Conservation (phyloP, 2,113 vertebrate species). For the Sciurus niger region DNA sequence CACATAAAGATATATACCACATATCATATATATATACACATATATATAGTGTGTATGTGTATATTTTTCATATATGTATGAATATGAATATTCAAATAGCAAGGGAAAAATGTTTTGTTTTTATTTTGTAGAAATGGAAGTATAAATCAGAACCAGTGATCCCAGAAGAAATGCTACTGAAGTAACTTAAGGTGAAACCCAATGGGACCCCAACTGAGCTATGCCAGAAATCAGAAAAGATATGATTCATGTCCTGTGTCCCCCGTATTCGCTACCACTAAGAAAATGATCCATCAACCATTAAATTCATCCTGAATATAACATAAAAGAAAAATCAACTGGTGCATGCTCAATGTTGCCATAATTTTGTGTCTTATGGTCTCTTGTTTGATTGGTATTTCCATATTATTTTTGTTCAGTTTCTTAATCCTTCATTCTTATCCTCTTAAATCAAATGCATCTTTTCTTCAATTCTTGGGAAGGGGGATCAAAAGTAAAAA, state of each 20-base stretch:
- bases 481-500: neutral
- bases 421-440: neutral
- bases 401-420: neutral
- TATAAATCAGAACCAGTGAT: neutral
- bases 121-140: accelerated
- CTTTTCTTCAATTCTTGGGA: neutral
- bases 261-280: neutral
- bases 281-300: neutral
- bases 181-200: neutral
- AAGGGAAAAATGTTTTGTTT: neutral
- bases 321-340: neutral
- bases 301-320: neutral
- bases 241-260: neutral
- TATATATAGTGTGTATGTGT: too few species aligned
- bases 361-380: neutral
- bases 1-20: neutral
- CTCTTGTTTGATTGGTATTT: neutral
- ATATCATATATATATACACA: too few species aligned
- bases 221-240: neutral
- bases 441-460: neutral
- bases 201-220: neutral
- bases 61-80: too few species aligned
- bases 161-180: neutral
- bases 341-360: neutral
- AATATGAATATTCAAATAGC: neutral